Conservation (phyloP, 1,140 invertebrate species). For the Nasonia giraulti region DNA sequence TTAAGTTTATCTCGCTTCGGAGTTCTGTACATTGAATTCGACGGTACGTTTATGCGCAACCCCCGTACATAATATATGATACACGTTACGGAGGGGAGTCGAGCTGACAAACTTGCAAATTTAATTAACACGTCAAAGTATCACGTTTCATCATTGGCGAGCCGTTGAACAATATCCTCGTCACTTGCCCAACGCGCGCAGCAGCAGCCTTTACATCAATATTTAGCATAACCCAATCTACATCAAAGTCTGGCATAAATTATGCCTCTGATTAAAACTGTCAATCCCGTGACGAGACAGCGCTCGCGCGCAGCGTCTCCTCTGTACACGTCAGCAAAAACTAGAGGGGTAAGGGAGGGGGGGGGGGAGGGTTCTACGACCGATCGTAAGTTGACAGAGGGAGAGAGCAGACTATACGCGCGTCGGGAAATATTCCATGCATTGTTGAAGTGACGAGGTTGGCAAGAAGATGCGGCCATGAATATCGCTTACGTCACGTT, state of each 20-base stretch:
- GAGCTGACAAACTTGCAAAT: background rate
- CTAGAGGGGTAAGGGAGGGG: background rate
- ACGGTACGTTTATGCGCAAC: background rate
- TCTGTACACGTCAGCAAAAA: background rate
- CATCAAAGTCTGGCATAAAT: slow-evolving; percentile 4
- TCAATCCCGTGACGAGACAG: background rate
- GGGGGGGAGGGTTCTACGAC: background rate
- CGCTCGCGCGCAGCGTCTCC: too few relatives aligned
- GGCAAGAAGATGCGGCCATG: slow-evolving; percentile 19
- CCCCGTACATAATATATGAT: background rate
- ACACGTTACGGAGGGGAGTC: background rate
- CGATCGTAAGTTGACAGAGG: slow-evolving; percentile 11
- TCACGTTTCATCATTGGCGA: background rate
- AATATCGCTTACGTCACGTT: slow-evolving; percentile 50
- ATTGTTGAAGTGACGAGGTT: slow-evolving; percentile 46
- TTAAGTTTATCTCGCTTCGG: background rate
- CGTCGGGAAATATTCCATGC: slow-evolving; percentile 43
- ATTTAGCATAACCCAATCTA: background rate
- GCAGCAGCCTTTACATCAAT: background rate
- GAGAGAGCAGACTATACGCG: background rate
- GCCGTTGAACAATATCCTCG: background rate
- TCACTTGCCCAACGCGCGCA: background rate
- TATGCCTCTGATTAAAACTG: slow-evolving; percentile 1
- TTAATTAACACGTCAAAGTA: slow-evolving; percentile 4
- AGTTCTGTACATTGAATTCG: background rate